Percentiles rank a stretch among this genome's conserved stretches.
These are phyloP conservation scores for Heliconius aoede DNA, from an alignment of 2,888 invertebrate genomes.

Conservation along the genomic window DNA sequence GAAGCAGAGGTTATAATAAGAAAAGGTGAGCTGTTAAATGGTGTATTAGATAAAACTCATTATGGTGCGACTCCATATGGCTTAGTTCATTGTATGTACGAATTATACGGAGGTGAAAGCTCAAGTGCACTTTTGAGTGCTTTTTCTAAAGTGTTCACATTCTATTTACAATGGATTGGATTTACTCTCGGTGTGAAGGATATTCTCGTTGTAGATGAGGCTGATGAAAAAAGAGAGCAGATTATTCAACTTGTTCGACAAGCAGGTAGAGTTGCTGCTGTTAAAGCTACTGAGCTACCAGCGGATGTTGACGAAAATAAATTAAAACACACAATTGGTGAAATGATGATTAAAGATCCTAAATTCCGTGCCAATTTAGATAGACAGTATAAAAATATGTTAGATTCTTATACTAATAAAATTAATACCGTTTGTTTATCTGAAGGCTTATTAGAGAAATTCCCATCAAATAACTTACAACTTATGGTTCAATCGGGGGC, in stretches of 20 bases:
- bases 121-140: conserved; percentile 93
- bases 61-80: conserved; percentile 98
- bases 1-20: conserved; percentile 96
- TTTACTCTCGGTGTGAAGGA: conserved; percentile 98
- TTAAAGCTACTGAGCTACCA: conserved; percentile 88
- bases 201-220: conserved; percentile 90
- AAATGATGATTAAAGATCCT: conserved; percentile 87
- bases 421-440: conserved; percentile 95
- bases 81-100: conserved; percentile 96
- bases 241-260: conserved; percentile 86
- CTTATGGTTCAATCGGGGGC: conserved; percentile 99
- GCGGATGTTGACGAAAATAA: conserved; percentile 82
- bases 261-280: conserved; percentile 86
- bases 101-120: conserved; percentile 94
- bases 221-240: conserved; percentile 88
- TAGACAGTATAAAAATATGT: conserved; percentile 90
- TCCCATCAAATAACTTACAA: conserved; percentile 98
- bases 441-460: conserved; percentile 91
- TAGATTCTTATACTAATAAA: conserved; percentile 94
- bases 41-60: conserved; percentile 98
- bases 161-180: conserved; percentile 94
- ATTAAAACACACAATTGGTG: conserved; percentile 87
- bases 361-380: conserved; percentile 92
- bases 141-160: conserved; percentile 95
- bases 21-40: conserved; percentile 93